Conservation (phyloP, 2,888 invertebrate species). For the Ennomos fuscantarius region DNA sequence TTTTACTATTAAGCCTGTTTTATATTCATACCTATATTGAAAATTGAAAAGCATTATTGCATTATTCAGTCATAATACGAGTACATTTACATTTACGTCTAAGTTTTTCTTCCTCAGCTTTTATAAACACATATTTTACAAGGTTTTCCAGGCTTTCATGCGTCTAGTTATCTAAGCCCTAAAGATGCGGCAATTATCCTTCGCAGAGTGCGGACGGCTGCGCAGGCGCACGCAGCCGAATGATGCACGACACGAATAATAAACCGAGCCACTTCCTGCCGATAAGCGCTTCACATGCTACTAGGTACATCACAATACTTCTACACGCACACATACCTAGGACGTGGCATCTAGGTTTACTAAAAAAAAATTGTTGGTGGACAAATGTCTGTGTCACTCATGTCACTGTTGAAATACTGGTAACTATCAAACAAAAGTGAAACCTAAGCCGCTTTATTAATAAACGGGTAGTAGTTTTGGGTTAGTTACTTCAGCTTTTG, state of each 20-base stretch:
- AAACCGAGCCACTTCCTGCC: constrained; percentile 82
- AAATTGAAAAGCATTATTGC: too few relatives aligned
- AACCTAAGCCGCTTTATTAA: too few relatives aligned
- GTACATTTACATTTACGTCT: too few relatives aligned
- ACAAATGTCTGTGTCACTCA: background rate
- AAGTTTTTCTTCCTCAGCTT: background rate
- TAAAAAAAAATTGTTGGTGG: constrained; percentile 3
- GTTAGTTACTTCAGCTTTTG: too few relatives aligned
- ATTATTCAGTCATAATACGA: too few relatives aligned
- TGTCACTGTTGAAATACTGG: too few relatives aligned
- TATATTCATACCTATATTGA: too few relatives aligned
- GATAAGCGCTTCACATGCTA: constrained; percentile 72
- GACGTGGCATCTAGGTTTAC: constrained; percentile 21
- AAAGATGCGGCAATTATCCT: constrained; percentile 67
- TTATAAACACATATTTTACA: background rate
- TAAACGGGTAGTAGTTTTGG: too few relatives aligned
- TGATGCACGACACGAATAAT: constrained; percentile 83
- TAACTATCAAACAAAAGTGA: too few relatives aligned
- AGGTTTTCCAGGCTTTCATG: background rate
- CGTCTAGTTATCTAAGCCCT: constrained; percentile 2
- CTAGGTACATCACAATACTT: constrained; percentile 61
- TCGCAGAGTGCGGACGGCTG: constrained; percentile 58
- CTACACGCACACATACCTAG: constrained; percentile 37
- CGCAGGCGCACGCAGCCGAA: constrained; percentile 69
- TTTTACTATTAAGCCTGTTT: too few relatives aligned